phyloP scores from a whole-genome alignment of 2,888 invertebrate genomes.

The Cantharis rustica region DNA sequence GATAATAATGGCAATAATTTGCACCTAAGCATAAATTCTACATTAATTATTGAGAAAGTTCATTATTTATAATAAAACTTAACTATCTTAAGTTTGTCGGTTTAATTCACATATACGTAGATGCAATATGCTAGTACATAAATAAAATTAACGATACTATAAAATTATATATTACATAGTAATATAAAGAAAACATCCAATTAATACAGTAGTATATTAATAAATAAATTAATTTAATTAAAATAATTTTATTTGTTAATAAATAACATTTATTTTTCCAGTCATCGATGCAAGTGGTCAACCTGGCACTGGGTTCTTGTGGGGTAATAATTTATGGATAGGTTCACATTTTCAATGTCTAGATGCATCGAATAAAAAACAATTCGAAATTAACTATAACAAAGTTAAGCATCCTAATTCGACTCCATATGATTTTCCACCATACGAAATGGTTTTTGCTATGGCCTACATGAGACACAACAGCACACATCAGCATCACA shows the following conservation, averaged over 20 bases:
- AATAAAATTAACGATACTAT: background rate
- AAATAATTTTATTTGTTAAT: too few relatives aligned
- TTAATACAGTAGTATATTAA: too few relatives aligned
- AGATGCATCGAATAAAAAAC: slow-evolving; percentile 48
- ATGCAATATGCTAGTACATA: too few relatives aligned
- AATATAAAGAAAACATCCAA: too few relatives aligned
- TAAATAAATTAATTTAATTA: too few relatives aligned
- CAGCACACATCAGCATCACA: slow-evolving; percentile 54
- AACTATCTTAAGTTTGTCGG: too few relatives aligned
- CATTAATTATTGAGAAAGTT: background rate
- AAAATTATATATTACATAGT: too few relatives aligned
- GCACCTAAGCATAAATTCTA: background rate
- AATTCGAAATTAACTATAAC: slow-evolving; percentile 42
- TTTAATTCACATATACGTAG: too few relatives aligned
- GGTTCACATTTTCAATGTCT: slow-evolving; percentile 60
- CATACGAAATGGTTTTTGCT: slow-evolving; percentile 52
- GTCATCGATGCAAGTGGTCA: slow-evolving; percentile 64
- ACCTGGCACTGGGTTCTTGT: slow-evolving; percentile 61
- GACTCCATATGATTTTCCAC: slow-evolving; percentile 52
- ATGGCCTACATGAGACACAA: slow-evolving; percentile 55
- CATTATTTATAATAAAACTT: background rate
- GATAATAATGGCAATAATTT: background rate
- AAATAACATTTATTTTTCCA: slow-evolving; percentile 37
- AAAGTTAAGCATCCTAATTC: slow-evolving; percentile 43
- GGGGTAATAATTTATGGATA: slow-evolving; percentile 66